A percentile compares a stretch with the other conserved stretches of the same genome.
phyloP scores from a whole-genome alignment of 2,888 invertebrate genomes.

The Acanthosoma haemorrhoidale region DNA sequence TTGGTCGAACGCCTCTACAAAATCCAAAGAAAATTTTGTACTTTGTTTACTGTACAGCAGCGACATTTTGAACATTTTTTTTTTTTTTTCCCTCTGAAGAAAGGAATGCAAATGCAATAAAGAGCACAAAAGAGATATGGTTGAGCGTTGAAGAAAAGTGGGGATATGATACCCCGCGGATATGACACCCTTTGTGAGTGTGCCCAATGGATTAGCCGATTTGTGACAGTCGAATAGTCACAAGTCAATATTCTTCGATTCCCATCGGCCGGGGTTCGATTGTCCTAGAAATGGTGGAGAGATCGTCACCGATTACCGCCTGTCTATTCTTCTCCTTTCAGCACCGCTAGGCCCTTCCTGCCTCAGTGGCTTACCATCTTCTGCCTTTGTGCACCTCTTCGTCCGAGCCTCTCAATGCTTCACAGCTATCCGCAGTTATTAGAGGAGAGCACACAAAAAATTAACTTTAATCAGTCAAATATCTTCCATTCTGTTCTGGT shows the following conservation, averaged over 20 bases:
- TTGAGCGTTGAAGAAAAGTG: too few species aligned
- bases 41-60: too few species aligned
- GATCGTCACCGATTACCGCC: not conserved
- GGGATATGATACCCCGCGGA: not conserved
- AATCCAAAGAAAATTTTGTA: too few species aligned
- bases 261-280: not conserved
- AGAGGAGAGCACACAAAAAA: too few species aligned
- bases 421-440: not conserved
- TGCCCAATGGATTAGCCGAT: constrained; percentile 35
- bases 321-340: not conserved
- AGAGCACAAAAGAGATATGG: too few species aligned
- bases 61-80: too few species aligned
- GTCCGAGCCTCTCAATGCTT: not conserved
- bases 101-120: too few species aligned
- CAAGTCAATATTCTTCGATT: constrained; percentile 37
- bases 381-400: not conserved
- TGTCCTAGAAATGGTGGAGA: constrained; percentile 19
- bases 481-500: too few species aligned
- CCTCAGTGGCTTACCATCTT: constrained; percentile 2
- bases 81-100: too few species aligned
- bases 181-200: constrained; percentile 24
- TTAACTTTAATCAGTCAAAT: too few species aligned
- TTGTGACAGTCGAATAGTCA: constrained; percentile 37
- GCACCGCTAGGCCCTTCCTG: not conserved
- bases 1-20: too few species aligned